Evolutionary conservation across 2,888 invertebrate species (phyloP).

Genomic region (Platycheirus rosarum): DNA sequence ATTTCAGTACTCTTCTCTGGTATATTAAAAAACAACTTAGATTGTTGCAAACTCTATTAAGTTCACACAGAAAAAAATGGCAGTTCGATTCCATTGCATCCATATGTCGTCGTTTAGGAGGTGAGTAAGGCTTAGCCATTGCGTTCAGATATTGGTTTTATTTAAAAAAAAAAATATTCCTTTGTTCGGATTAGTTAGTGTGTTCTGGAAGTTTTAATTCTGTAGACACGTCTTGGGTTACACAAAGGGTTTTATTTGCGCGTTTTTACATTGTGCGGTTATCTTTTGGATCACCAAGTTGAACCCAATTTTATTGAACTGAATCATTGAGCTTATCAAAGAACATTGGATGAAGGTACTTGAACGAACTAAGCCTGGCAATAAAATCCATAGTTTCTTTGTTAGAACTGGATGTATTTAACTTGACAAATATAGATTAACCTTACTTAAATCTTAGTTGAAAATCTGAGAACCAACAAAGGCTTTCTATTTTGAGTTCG

Average conservation of each 20-base stretch:
- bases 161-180: slow-evolving; percentile 5
- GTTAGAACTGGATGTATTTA: neutral
- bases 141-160: slow-evolving; percentile 8
- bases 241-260: slow-evolving; percentile 40
- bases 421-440: too few species aligned
- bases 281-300: neutral
- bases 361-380: neutral
- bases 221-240: slow-evolving; percentile 27
- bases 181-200: slow-evolving; percentile 15
- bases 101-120: neutral
- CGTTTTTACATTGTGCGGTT: slow-evolving; percentile 27
- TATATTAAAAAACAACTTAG: too few species aligned
- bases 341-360: neutral
- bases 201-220: slow-evolving; percentile 7
- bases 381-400: neutral
- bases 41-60: neutral
- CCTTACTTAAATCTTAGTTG: too few species aligned
- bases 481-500: too few species aligned
- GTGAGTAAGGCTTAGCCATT: slow-evolving; percentile 11
- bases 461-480: too few species aligned
- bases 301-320: neutral
- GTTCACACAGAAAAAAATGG: neutral
- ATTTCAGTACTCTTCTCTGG: neutral
- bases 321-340: slow-evolving; percentile 26
- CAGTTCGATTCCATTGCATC: neutral